phyloP scores from a whole-genome alignment of 2,888 invertebrate genomes.

The Psylliodes chrysocephalus region DNA sequence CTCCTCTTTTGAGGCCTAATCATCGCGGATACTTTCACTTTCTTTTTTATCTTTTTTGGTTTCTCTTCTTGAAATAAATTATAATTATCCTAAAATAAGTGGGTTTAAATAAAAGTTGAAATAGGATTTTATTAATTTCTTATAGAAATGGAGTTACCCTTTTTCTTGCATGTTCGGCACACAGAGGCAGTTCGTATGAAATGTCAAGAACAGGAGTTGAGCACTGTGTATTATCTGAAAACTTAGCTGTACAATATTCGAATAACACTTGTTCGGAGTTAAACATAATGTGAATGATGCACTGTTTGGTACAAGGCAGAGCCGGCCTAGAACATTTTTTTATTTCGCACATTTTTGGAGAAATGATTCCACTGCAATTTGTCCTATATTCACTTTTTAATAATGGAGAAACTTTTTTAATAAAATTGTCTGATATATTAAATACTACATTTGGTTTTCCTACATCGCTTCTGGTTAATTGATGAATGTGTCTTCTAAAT shows the following conservation, averaged over 20 bases:
- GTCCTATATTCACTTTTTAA: conserved; percentile 32
- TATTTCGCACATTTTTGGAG: conserved; percentile 51
- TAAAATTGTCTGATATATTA: conserved; percentile 10
- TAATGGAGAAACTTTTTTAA: conserved; percentile 25
- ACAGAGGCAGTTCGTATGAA: conserved; percentile 83
- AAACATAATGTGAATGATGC: conserved; percentile 84
- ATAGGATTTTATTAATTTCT: no score
- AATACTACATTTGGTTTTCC: conserved; percentile 58
- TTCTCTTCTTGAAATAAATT: conserved; percentile 80
- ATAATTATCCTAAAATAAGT: conserved; percentile 77
- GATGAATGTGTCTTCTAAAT: conserved; percentile 60
- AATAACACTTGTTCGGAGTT: conserved; percentile 82
- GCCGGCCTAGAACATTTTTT: conserved; percentile 64
- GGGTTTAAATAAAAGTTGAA: no score
- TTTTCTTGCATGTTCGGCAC: conserved; percentile 86
- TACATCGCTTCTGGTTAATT: conserved; percentile 62
- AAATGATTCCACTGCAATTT: conserved; percentile 48
- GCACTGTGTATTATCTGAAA: conserved; percentile 82
- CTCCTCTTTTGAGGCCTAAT: conserved; percentile 69
- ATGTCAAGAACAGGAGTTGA: conserved; percentile 83
- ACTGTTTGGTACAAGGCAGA: conserved; percentile 83
- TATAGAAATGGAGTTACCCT: conserved; percentile 71
- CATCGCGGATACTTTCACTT: conserved; percentile 69
- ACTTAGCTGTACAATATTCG: conserved; percentile 83
- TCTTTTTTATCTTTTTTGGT: conserved; percentile 75